phyloP scores from a whole-genome alignment of 2,113 vertebrate genomes.

The Cardinalis cardinalis region DNA sequence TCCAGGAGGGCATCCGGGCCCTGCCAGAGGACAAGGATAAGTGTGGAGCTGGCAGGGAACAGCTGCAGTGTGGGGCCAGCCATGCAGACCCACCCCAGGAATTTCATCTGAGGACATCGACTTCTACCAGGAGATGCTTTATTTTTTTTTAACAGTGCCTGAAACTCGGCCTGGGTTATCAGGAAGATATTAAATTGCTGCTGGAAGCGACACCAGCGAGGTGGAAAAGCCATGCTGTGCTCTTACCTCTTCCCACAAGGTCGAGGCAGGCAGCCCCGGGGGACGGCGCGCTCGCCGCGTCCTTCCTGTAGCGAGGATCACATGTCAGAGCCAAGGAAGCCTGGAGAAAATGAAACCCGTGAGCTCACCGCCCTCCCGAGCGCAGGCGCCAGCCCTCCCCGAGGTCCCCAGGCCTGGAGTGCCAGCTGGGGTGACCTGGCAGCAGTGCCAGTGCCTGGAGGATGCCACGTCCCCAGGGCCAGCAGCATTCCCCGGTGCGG shows the following conservation, averaged over 20 bases:
- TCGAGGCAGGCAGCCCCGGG: constrained; percentile 28
- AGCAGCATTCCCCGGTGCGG: fast-evolving
- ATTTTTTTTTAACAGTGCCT: neutral
- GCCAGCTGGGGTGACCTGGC: neutral
- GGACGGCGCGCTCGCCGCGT: neutral
- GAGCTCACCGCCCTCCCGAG: constrained; percentile 29
- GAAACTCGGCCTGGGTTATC: neutral
- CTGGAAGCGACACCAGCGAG: constrained; percentile 23
- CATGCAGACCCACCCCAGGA: fast-evolving
- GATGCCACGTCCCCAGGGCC: fast-evolving
- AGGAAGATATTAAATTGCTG: constrained; percentile 48
- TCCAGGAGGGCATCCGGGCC: neutral
- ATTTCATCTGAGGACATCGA: neutral
- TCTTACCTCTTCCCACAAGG: constrained; percentile 59
- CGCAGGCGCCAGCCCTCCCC: neutral
- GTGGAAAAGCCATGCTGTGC: constrained; percentile 19
- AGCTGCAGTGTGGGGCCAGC: neutral
- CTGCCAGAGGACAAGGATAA: neutral
- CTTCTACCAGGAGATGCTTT: neutral
- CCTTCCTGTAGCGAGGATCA: constrained; percentile 54
- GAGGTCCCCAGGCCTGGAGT: neutral
- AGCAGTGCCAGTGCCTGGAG: neutral
- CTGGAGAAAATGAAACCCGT: constrained; percentile 49
- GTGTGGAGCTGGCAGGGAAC: neutral
- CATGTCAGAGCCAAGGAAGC: constrained; percentile 31